Conservation (phyloP, 1,140 invertebrate species). For the Gonatopus flavifemur region DNA sequence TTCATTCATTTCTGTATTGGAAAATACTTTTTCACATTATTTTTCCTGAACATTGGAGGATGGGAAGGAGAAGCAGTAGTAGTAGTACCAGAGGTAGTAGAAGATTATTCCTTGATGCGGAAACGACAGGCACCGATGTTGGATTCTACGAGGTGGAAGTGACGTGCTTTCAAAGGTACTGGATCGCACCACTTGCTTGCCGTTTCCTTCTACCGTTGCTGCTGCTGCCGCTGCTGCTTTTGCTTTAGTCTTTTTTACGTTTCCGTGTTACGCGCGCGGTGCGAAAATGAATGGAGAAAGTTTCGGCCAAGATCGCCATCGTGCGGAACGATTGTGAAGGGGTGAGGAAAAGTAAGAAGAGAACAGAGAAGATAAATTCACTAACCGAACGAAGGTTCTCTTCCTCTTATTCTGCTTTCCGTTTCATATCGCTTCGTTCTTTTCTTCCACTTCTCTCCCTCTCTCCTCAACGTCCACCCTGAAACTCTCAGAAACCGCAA, state of each 20-base stretch:
- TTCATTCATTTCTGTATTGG: too few species aligned
- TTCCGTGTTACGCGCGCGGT: background rate
- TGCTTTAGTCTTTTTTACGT: background rate
- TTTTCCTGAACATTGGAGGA: too few species aligned
- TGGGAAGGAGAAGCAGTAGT: too few species aligned
- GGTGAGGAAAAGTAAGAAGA: background rate
- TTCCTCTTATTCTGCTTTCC: too few species aligned
- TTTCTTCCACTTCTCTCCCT: background rate
- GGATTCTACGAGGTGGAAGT: too few species aligned
- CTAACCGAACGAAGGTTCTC: too few species aligned
- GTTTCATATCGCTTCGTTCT: too few species aligned
- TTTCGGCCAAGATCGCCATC: background rate
- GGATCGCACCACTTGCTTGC: slow-evolving; percentile 6
- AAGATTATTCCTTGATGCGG: too few species aligned
- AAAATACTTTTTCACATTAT: too few species aligned
- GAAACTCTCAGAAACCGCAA: background rate
- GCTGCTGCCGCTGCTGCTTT: background rate
- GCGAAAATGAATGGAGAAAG: slow-evolving; percentile 4
- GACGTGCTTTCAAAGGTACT: too few species aligned
- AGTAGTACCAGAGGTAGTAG: too few species aligned
- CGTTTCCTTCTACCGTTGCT: slow-evolving; percentile 1
- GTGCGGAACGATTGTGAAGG: background rate
- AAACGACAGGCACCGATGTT: too few species aligned
- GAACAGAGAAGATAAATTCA: background rate
- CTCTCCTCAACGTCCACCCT: background rate